Percentiles rank a stretch among this genome's conserved stretches.
Evolutionary conservation across 2,113 vertebrate genomes (phyloP).

Genomic region (Capreolus pygargus): DNA sequence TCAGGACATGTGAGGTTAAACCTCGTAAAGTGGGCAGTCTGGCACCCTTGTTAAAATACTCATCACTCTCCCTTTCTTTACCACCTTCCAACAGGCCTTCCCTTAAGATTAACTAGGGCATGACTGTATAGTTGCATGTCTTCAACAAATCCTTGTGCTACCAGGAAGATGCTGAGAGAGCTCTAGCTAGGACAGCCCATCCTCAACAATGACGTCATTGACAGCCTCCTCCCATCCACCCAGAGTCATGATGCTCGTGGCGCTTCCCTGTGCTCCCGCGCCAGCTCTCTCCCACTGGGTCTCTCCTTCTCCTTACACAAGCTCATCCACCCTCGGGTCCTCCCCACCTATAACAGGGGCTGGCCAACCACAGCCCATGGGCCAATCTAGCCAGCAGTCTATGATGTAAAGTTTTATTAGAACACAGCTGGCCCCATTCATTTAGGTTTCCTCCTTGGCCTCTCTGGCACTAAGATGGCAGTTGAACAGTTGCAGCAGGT

Average conservation of each 20-base stretch:
- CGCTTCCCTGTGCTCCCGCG: rapidly evolving
- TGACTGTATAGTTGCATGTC: not conserved
- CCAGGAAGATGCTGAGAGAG: not conserved
- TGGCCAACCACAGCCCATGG: not conserved
- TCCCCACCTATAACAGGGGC: not conserved
- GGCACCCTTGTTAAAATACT: not conserved
- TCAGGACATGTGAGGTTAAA: not conserved
- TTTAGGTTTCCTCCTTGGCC: not conserved
- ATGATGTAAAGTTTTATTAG: not conserved
- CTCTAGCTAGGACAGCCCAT: not conserved
- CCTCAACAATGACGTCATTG: not conserved
- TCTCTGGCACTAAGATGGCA: not conserved
- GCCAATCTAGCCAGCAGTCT: not conserved
- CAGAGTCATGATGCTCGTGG: rapidly evolving
- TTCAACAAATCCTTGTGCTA: not conserved
- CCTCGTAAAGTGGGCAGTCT: not conserved
- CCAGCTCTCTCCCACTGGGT: not conserved
- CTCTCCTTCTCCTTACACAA: not conserved
- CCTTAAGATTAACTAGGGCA: not conserved
- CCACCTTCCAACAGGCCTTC: not conserved
- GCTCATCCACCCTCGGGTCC: not conserved
- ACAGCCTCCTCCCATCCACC: not conserved
- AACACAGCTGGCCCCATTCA: not conserved
- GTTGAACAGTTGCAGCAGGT: not conserved
- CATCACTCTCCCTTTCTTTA: not conserved